Conservation (phyloP, 2,113 vertebrate genomes). For the Lucifuga dentata region DNA sequence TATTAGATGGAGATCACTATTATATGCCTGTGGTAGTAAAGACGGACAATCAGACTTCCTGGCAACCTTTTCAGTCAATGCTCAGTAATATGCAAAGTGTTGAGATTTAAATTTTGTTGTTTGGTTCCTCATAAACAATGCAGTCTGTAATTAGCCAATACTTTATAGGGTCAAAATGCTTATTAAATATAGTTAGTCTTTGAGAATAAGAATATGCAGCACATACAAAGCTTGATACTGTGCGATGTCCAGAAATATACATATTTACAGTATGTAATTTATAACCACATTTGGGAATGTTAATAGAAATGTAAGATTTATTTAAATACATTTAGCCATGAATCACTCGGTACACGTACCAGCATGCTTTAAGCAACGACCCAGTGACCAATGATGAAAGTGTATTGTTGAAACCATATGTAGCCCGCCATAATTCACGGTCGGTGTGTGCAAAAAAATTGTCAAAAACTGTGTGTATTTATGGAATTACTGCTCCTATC, state of each 20-base stretch:
- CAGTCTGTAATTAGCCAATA: too few relatives aligned
- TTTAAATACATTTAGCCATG: constrained; percentile 24
- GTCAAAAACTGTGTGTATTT: neutral
- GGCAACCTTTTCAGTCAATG: too few relatives aligned
- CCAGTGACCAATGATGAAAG: constrained; percentile 38
- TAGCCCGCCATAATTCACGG: constrained; percentile 7
- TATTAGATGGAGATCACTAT: too few relatives aligned
- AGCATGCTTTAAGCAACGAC: constrained; percentile 25
- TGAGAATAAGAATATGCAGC: neutral
- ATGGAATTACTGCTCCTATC: neutral
- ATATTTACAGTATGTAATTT: too few relatives aligned
- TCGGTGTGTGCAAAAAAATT: neutral
- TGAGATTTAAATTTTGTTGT: too few relatives aligned
- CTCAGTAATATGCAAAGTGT: too few relatives aligned
- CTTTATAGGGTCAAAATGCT: too few relatives aligned
- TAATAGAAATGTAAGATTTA: constrained; percentile 29
- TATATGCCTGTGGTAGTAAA: too few relatives aligned
- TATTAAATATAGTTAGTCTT: too few relatives aligned
- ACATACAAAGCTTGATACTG: neutral
- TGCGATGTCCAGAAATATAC: too few relatives aligned
- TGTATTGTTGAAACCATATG: constrained; percentile 34
- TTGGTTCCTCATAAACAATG: too few relatives aligned
- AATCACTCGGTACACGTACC: constrained; percentile 35
- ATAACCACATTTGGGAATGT: neutral
- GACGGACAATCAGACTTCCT: too few relatives aligned